phyloP scores from a whole-genome alignment of 2,113 vertebrate species.

The Eira barbara region DNA sequence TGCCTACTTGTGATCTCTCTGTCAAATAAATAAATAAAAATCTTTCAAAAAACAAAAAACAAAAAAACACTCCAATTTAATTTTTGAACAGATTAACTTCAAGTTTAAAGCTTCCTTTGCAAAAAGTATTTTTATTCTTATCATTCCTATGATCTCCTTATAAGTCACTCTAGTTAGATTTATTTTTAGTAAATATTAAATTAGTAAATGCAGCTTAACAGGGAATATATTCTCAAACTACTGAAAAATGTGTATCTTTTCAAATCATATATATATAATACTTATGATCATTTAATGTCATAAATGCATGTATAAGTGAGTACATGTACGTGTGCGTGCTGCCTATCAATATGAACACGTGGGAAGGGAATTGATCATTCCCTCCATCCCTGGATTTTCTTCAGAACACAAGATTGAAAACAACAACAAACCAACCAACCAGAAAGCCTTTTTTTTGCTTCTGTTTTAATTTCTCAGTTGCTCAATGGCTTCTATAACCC shows the following conservation, averaged over 20 bases:
- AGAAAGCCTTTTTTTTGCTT: background rate
- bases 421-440: background rate
- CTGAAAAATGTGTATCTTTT: background rate
- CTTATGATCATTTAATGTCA: background rate
- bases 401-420: background rate
- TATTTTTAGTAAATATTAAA: background rate
- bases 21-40: too few species aligned
- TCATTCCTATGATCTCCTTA: background rate
- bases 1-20: too few species aligned
- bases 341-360: background rate
- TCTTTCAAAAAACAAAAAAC: background rate
- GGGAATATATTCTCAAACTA: background rate
- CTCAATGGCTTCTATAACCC: background rate
- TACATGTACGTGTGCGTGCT: fast-evolving
- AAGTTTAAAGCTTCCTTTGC: background rate
- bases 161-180: background rate
- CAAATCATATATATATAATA: background rate
- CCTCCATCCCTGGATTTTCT: background rate
- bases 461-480: conserved; percentile 26
- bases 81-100: background rate
- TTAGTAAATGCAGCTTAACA: background rate
- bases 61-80: background rate
- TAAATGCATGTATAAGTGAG: background rate
- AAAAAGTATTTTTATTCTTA: background rate
- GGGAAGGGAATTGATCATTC: background rate